These are phyloP conservation scores for Trochalopteron elliotii DNA, from an alignment of 2,113 vertebrate species.

Conservation along the genomic window DNA sequence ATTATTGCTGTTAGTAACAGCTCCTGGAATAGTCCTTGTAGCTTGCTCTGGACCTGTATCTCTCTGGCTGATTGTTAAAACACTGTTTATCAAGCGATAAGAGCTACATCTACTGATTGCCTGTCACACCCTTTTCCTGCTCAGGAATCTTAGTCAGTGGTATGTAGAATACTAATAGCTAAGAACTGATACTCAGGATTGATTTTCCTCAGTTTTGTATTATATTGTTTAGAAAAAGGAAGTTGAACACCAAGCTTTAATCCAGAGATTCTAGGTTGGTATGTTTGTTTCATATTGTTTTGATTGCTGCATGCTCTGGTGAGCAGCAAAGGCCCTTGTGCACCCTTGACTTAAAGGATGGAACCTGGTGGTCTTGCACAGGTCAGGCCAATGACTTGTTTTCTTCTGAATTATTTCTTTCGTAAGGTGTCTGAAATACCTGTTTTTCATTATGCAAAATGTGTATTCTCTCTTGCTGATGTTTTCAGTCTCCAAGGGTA, in stretches of 20 bases:
- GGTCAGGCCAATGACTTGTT: neutral
- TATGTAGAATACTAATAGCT: neutral
- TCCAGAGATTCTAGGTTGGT: neutral
- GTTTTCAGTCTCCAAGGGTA: neutral
- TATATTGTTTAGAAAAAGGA: neutral
- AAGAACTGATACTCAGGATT: neutral
- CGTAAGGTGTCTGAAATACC: neutral
- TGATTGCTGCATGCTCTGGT: neutral
- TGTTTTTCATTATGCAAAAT: neutral
- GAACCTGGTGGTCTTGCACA: neutral
- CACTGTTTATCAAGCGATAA: neutral
- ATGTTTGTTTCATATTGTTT: neutral
- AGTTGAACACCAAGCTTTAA: neutral
- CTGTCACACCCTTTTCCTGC: constrained; percentile 43
- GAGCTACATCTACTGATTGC: constrained; percentile 29
- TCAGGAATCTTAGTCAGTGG: neutral
- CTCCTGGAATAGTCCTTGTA: neutral
- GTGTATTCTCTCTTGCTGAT: neutral
- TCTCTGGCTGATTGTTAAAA: neutral
- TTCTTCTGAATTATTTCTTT: neutral
- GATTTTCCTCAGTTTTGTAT: neutral
- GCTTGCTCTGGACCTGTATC: neutral
- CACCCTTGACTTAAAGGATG: neutral
- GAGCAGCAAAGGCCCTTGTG: fast-evolving
- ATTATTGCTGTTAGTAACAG: neutral